phyloP scores from a whole-genome alignment of 1,140 invertebrate genomes.

The Psix sp. region DNA sequence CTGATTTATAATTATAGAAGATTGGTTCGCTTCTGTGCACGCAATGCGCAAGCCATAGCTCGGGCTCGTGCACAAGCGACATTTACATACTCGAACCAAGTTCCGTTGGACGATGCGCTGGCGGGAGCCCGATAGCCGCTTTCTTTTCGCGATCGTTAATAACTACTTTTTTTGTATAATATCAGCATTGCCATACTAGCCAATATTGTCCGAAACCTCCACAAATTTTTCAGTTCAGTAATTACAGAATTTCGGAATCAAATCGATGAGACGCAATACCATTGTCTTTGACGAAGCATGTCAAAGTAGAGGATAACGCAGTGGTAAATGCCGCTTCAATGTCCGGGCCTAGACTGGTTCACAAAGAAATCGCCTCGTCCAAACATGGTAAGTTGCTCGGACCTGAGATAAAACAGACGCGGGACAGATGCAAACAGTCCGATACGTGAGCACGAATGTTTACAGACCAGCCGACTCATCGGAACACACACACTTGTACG shows the following conservation, averaged over 20 bases:
- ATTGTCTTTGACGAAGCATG: constrained; percentile 20
- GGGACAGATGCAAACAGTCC: constrained; percentile 60
- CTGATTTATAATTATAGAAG: constrained; percentile 68
- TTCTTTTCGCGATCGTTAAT: constrained; percentile 11
- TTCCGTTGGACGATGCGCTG: constrained; percentile 33
- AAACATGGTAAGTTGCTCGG: constrained; percentile 67
- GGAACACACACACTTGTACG: constrained; percentile 33
- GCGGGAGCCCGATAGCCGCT: constrained; percentile 10
- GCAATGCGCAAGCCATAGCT: constrained; percentile 61
- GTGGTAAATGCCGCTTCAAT: constrained; percentile 14
- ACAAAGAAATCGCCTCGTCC: constrained; percentile 42
- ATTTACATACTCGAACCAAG: constrained; percentile 57
- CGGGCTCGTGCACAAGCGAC: constrained; percentile 44
- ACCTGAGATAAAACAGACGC: constrained; percentile 51
- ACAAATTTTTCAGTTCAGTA: too few relatives aligned
- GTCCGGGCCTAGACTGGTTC: neutral
- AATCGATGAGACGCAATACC: too few relatives aligned
- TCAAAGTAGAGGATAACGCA: constrained; percentile 12
- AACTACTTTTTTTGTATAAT: too few relatives aligned
- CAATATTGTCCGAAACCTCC: too few relatives aligned
- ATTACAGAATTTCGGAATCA: too few relatives aligned
- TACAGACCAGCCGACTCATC: constrained; percentile 20
- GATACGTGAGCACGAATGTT: constrained; percentile 44
- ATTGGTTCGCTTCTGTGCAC: constrained; percentile 56
- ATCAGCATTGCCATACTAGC: too few relatives aligned